Base-by-base conservation (phyloP, 2,797 vertebrate genomes). In the Prionace glauca region DNA sequence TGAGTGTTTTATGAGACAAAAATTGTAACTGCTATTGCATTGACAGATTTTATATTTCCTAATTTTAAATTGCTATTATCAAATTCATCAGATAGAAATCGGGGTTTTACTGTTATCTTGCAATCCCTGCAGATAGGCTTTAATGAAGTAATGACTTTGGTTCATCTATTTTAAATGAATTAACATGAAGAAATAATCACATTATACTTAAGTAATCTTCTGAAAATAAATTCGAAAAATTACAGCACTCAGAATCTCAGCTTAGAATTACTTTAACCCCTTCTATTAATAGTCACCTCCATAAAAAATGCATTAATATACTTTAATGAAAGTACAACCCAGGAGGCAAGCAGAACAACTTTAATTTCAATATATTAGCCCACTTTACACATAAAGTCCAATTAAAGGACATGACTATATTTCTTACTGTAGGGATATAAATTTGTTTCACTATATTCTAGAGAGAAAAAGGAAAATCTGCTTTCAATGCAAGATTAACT, bases 91-190 rank as follows among this genome's bases (percentile, higher is more conserved):
- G 90, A 36, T n/a, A 67, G 67, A 92, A 92, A 22, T 88, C 11
- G 3, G 11, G 26, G 8, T 60, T 67, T 67, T 67, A 67, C 65
- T 92, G 32, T 69, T 36, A 92, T 92, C 62, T 92, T 36, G 18
- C 90, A 92, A 67, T 67, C 62, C 32, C 67, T 92, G 32, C 62
- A 92, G 90, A 10, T 10, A 67, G 62, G 18, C n/a, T 36, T 92
- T 67, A 92, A 67, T 92, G 90, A 67, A 92, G 16, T 41, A 67
- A 26, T 22, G 22, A 32, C 90, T 92, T n/a, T 32, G 22, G 62
- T 92, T 41, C 90, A 92, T 92, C 62, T 24, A 92, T 67, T 92
- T 91, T 92, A 92, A 92, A 92, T 92, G 32, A 67, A 36, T 67
- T 92, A 92, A 92, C n/a, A 41, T 24, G 36, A 92, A 56, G 29